Conservation (phyloP, 2,113 vertebrate genomes). For the Takifugu flavidus region DNA sequence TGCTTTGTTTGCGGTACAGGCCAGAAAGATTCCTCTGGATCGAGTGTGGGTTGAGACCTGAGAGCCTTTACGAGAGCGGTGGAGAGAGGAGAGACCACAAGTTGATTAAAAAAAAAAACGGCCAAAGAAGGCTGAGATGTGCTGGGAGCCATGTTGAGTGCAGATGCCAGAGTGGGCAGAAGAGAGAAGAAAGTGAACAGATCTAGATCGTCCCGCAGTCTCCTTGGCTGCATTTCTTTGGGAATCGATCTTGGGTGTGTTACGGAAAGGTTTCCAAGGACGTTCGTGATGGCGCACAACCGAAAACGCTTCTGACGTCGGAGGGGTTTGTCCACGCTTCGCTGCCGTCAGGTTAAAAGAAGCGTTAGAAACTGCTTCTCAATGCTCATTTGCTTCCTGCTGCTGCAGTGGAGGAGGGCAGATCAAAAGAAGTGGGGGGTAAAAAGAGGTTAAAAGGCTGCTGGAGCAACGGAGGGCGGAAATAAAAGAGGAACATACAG, state of each 20-base stretch:
- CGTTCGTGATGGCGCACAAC: not conserved
- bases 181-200: conserved; percentile 36
- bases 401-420: not conserved
- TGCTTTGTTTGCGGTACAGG: no score
- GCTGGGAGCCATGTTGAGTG: conserved; percentile 57
- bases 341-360: conserved; percentile 16
- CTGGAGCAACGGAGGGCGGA: conserved; percentile 11
- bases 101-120: conserved; percentile 63
- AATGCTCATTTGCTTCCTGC: conserved; percentile 25
- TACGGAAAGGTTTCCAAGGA: not conserved
- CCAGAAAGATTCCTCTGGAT: no score
- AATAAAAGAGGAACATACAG: conserved; percentile 14
- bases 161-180: conserved; percentile 42
- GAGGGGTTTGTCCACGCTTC: conserved; percentile 17
- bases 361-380: conserved; percentile 27
- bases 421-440: conserved; percentile 31
- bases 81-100: not conserved
- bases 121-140: conserved; percentile 49
- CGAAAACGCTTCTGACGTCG: conserved; percentile 15
- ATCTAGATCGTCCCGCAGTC: no score
- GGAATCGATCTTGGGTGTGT: not conserved
- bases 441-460: conserved; percentile 23
- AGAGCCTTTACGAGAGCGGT: no score
- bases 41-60: no score
- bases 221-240: not conserved